Percentiles rank a stretch among this genome's conserved stretches.
These are phyloP conservation scores for Ophthalmolycus amberensis DNA, from an alignment of 2,113 vertebrate species.

Conservation along the genomic window DNA sequence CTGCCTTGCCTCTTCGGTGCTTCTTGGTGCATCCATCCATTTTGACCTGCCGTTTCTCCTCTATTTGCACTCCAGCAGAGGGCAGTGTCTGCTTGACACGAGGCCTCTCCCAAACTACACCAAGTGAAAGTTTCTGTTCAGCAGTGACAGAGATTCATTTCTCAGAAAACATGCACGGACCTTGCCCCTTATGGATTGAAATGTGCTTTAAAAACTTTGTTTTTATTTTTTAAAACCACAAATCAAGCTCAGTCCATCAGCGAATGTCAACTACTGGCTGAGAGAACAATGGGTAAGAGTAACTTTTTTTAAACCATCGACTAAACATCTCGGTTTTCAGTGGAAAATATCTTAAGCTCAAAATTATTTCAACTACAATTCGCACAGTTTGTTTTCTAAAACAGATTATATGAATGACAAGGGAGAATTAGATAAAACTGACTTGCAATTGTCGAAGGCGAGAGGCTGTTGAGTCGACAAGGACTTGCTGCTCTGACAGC, in stretches of 20 bases:
- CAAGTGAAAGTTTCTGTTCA: constrained; percentile 9
- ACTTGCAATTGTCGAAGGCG: constrained; percentile 10
- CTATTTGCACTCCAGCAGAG: constrained; percentile 71
- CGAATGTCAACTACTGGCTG: background rate
- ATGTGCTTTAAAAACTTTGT: background rate
- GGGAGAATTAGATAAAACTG: background rate
- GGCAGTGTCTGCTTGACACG: constrained; percentile 72
- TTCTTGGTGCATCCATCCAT: constrained; percentile 14
- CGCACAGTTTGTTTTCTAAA: background rate
- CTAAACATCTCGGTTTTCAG: background rate
- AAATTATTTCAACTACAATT: background rate
- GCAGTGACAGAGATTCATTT: constrained; percentile 2
- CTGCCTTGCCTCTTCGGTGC: background rate
- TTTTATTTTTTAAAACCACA: background rate
- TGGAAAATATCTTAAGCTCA: background rate
- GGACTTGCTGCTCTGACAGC: constrained; percentile 63
- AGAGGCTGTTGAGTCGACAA: constrained; percentile 35
- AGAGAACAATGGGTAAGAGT: background rate
- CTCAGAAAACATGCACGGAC: background rate
- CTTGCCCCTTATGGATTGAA: background rate
- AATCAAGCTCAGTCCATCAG: background rate
- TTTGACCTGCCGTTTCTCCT: constrained; percentile 29
- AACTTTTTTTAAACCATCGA: background rate
- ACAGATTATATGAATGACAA: background rate
- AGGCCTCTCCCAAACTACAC: constrained; percentile 2